phyloP scores from a whole-genome alignment of 2,888 invertebrate genomes.

The Acrobasis suavella region DNA sequence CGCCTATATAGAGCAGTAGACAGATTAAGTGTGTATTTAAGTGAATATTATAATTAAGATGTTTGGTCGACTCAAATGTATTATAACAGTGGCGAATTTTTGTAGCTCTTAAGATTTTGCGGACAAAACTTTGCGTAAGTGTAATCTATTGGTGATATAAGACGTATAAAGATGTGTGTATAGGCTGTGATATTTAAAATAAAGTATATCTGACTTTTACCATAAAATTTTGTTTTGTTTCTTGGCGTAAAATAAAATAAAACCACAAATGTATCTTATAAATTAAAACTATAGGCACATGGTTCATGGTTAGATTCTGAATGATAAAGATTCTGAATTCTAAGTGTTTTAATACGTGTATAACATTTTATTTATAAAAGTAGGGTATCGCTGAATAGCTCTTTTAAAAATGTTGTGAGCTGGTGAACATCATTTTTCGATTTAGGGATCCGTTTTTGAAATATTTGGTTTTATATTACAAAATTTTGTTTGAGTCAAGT shows the following conservation, averaged over 20 bases:
- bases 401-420: too few relatives aligned
- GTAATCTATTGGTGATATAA: slow-evolving; percentile 20
- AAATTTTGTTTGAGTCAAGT: too few relatives aligned
- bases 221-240: slow-evolving; percentile 33
- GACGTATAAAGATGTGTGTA: slow-evolving; percentile 40
- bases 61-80: not conserved
- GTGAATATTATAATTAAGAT: not conserved
- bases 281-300: too few relatives aligned
- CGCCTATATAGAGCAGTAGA: not conserved
- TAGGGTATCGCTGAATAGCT: too few relatives aligned
- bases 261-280: too few relatives aligned
- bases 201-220: slow-evolving; percentile 32
- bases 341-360: too few relatives aligned
- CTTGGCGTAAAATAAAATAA: not conserved
- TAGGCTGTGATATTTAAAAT: slow-evolving; percentile 64
- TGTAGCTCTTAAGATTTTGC: not conserved
- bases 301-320: too few relatives aligned
- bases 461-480: too few relatives aligned
- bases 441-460: too few relatives aligned
- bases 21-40: not conserved
- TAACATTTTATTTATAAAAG: too few relatives aligned
- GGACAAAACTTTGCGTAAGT: not conserved
- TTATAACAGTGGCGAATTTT: slow-evolving; percentile 2
- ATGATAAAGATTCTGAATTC: too few relatives aligned
- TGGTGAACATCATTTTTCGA: too few relatives aligned